A percentile compares a stretch with the other conserved stretches of the same genome.
These are phyloP conservation scores for Phrynocephalus guinanensis DNA, from an alignment of 2,797 vertebrate genomes.

Conservation along the genomic window DNA sequence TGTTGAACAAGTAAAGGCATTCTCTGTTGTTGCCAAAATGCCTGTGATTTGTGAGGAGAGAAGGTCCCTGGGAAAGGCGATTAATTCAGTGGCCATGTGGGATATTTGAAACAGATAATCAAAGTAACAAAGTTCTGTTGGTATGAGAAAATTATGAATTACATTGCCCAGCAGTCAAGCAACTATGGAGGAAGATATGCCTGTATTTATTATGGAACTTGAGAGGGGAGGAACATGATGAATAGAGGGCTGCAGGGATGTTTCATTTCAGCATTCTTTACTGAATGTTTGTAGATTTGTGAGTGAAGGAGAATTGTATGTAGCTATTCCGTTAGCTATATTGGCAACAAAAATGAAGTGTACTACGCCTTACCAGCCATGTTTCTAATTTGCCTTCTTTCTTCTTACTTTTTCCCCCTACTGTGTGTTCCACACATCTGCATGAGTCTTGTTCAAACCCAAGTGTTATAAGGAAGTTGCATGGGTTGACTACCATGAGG, in stretches of 20 bases:
- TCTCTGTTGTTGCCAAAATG: not conserved
- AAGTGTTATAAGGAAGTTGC: no score
- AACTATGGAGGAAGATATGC: constrained; percentile 7
- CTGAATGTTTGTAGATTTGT: constrained; percentile 31
- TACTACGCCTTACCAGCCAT: constrained; percentile 32
- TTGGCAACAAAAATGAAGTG: constrained; percentile 33
- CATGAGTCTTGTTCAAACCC: no score
- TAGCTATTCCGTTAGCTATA: constrained; percentile 24
- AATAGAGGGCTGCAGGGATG: constrained; percentile 41
- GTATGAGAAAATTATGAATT: constrained; percentile 38
- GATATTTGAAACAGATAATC: constrained; percentile 43
- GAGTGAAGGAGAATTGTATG: constrained; percentile 19
- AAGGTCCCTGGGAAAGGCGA: constrained; percentile 19
- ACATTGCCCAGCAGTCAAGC: constrained; percentile 39
- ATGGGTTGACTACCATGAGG: no score
- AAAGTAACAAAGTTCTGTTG: constrained; percentile 38
- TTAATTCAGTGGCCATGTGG: constrained; percentile 27
- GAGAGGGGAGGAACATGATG: constrained; percentile 12
- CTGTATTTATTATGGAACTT: constrained; percentile 33
- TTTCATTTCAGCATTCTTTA: constrained; percentile 44
- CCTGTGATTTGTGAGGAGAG: constrained; percentile 43
- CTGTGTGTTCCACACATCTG: no score
- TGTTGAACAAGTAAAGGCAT: constrained; percentile 20
- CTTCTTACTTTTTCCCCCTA: no score
- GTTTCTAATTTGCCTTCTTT: not conserved